Percentiles rank a stretch among this genome's conserved stretches.
Conservation (phyloP, 2,797 vertebrate genomes). For the Sebastiscus tertius region DNA sequence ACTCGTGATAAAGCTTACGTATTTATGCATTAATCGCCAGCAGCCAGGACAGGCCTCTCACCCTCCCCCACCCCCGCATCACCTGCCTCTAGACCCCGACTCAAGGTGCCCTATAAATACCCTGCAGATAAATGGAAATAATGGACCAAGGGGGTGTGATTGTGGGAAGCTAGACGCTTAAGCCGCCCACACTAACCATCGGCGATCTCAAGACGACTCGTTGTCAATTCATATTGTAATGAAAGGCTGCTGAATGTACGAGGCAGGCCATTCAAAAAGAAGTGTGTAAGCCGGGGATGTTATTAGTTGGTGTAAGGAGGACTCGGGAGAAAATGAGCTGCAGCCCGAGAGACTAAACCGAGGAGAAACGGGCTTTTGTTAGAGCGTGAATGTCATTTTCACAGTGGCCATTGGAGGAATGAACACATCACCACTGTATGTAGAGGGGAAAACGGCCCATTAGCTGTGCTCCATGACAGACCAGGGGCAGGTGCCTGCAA, state of each 20-base stretch:
- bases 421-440: slow-evolving; percentile 32
- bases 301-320: slow-evolving; percentile 54
- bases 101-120: slow-evolving; percentile 67
- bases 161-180: slow-evolving; percentile 32
- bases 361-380: slow-evolving; percentile 47
- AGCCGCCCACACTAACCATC: slow-evolving; percentile 40
- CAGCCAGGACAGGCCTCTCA: slow-evolving; percentile 34
- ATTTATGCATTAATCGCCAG: slow-evolving; percentile 73
- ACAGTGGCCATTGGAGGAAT: slow-evolving; percentile 31
- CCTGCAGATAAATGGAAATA: slow-evolving; percentile 59
- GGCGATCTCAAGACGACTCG: slow-evolving; percentile 37
- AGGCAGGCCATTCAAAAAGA: slow-evolving; percentile 29
- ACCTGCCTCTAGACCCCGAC: slow-evolving; percentile 65
- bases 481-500: slow-evolving; percentile 28
- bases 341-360: slow-evolving; percentile 33
- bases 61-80: slow-evolving; percentile 13
- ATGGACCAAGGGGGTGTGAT: slow-evolving; percentile 43
- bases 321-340: slow-evolving; percentile 48
- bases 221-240: slow-evolving; percentile 63
- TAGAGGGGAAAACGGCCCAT: slow-evolving; percentile 27
- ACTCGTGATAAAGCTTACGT: slow-evolving; percentile 69
- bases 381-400: slow-evolving; percentile 50
- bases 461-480: slow-evolving; percentile 19
- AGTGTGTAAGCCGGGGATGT: slow-evolving; percentile 43
- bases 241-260: slow-evolving; percentile 50